These are phyloP conservation scores for Anthophora plumipes DNA, from an alignment of 2,888 invertebrate species.

Conservation along the genomic window DNA sequence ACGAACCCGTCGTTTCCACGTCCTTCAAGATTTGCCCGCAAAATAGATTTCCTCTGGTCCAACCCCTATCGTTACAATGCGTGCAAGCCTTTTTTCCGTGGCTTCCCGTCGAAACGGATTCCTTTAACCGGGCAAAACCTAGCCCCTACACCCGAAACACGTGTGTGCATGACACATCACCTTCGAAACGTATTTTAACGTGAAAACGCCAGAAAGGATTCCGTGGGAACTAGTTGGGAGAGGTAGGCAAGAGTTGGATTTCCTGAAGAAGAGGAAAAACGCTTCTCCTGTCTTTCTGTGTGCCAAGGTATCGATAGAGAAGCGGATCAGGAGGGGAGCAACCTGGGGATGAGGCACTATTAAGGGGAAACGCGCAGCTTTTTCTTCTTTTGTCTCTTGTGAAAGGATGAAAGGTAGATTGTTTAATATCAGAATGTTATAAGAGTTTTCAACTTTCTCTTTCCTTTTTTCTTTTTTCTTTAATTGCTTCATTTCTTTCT, in stretches of 20 bases:
- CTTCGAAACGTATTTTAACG: slow-evolving; percentile 73
- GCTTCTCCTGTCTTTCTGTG: slow-evolving; percentile 44
- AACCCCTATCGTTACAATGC: slow-evolving; percentile 70
- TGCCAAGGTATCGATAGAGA: slow-evolving; percentile 20
- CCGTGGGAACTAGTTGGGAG: slow-evolving; percentile 81
- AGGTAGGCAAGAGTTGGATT: slow-evolving; percentile 80
- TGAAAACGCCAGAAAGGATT: slow-evolving; percentile 82
- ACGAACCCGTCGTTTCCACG: slow-evolving; percentile 67
- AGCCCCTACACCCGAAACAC: slow-evolving; percentile 50
- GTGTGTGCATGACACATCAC: slow-evolving; percentile 51
- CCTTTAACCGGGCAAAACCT: slow-evolving; percentile 69
- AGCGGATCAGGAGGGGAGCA: slow-evolving; percentile 22
- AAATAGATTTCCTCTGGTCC: slow-evolving; percentile 62
- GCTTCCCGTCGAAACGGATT: slow-evolving; percentile 67
- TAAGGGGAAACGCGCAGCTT: slow-evolving; percentile 14
- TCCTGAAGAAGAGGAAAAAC: slow-evolving; percentile 64
- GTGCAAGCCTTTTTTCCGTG: slow-evolving; percentile 63
- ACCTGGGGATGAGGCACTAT: slow-evolving; percentile 19
- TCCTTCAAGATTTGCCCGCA: slow-evolving; percentile 78
- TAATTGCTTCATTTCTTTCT: too few relatives aligned
- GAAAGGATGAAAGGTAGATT: background rate
- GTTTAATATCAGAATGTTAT: background rate
- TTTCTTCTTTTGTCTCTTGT: slow-evolving; percentile 3
- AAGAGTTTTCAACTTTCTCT: too few relatives aligned
- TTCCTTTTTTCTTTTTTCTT: too few relatives aligned